Percentiles rank a stretch among this genome's conserved stretches.
Conservation (phyloP, 2,113 vertebrate genomes). For the Pygoscelis adeliae region DNA sequence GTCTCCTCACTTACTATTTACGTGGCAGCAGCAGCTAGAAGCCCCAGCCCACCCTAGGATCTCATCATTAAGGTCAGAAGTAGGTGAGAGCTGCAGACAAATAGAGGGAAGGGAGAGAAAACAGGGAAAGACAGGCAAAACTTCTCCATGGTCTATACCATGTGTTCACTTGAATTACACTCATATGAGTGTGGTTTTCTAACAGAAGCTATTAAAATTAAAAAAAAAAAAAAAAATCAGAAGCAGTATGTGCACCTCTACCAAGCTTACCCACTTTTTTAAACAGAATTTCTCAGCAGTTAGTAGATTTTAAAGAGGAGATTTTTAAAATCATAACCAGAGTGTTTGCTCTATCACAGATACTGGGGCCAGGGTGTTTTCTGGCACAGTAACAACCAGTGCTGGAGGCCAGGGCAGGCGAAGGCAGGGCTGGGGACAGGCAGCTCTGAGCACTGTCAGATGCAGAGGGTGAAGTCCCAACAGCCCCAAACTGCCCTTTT, state of each 20-base stretch:
- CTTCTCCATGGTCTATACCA: background rate
- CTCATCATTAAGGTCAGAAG: background rate
- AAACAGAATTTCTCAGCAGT: background rate
- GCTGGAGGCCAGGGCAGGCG: background rate
- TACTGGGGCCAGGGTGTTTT: background rate
- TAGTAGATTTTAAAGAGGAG: background rate
- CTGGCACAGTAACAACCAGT: background rate
- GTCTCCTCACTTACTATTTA: background rate
- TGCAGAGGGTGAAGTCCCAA: background rate
- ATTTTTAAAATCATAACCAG: background rate
- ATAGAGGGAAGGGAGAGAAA: background rate
- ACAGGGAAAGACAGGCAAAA: background rate
- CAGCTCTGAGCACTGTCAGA: background rate
- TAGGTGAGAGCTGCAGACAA: background rate
- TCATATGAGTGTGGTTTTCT: background rate
- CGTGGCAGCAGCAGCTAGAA: background rate
- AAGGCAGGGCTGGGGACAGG: background rate
- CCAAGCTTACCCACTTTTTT: background rate
- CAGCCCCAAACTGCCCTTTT: background rate
- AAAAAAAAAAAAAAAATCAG: background rate
- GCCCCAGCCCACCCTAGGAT: background rate
- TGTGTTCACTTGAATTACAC: background rate
- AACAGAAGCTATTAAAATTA: background rate
- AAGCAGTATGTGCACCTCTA: background rate
- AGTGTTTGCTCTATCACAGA: background rate